These are phyloP conservation scores for Polyommatus iphigenia DNA, from an alignment of 2,888 invertebrate genomes.

Conservation along the genomic window DNA sequence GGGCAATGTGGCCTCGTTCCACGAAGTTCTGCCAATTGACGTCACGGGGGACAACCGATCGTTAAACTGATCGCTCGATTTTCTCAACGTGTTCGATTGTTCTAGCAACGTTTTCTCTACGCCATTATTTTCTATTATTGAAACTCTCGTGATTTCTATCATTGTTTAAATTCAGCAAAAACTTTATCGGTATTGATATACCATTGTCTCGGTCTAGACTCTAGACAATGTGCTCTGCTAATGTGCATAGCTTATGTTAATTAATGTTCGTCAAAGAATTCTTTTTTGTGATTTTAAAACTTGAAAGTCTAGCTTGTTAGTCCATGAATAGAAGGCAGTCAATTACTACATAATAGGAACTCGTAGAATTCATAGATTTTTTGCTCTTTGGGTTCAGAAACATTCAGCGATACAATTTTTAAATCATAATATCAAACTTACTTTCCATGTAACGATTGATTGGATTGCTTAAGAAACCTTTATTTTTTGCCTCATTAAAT, in stretches of 20 bases:
- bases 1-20: constrained; percentile 21
- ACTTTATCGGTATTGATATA: background rate
- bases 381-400: background rate
- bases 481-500: constrained; percentile 17
- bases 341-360: background rate
- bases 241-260: background rate
- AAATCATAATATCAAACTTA: background rate
- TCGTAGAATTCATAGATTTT: background rate
- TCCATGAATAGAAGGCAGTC: background rate
- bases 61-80: constrained; percentile 40
- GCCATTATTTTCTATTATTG: constrained; percentile 32
- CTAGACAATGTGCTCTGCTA: background rate
- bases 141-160: constrained; percentile 19
- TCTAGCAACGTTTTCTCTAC: constrained; percentile 38
- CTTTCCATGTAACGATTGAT: background rate
- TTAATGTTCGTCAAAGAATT: background rate
- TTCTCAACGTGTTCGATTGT: constrained; percentile 41
- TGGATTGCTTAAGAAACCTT: background rate
- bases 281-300: background rate
- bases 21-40: constrained; percentile 46
- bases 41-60: constrained; percentile 46
- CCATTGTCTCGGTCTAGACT: background rate
- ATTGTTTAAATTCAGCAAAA: constrained; percentile 16
- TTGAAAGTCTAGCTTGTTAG: background rate
- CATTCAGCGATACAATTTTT: background rate